Evolutionary conservation across 2,888 invertebrate genomes (phyloP).

Genomic region (Halictus quadricinctus): DNA sequence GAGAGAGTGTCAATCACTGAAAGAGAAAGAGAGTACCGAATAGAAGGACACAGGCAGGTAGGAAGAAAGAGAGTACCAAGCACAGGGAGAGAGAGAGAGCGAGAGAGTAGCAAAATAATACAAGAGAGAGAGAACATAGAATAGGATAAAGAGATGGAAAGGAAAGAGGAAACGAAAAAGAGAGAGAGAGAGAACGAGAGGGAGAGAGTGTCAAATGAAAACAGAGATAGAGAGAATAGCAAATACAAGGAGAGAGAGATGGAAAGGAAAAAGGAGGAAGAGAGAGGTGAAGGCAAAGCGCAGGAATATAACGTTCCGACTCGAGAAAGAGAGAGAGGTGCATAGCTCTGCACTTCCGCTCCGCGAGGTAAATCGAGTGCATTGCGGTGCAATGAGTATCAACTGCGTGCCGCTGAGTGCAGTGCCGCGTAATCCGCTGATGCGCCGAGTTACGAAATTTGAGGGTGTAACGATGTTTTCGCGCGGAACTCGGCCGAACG

Average conservation of each 20-base stretch:
- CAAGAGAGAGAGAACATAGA: background rate
- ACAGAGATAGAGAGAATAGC: background rate
- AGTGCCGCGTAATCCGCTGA: constrained; percentile 43
- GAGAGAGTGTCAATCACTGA: background rate
- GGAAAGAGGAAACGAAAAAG: too few species aligned
- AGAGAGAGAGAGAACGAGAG: too few species aligned
- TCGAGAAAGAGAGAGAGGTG: constrained; percentile 26
- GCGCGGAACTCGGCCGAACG: constrained; percentile 3
- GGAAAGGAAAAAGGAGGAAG: background rate
- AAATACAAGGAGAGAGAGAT: constrained; percentile 34
- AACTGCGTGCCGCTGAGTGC: constrained; percentile 46
- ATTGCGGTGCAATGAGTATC: constrained; percentile 51
- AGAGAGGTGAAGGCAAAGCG: background rate
- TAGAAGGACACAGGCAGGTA: background rate
- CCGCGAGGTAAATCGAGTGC: constrained; percentile 55
- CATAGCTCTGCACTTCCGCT: constrained; percentile 58
- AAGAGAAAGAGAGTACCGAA: background rate
- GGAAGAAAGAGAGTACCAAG: background rate
- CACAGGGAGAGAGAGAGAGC: background rate
- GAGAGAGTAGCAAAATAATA: constrained; percentile 28
- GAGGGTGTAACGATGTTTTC: constrained; percentile 20
- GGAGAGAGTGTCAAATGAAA: background rate
- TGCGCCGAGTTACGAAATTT: constrained; percentile 54
- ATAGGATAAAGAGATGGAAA: background rate
- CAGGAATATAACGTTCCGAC: constrained; percentile 35